Evolutionary conservation across 2,888 invertebrate genomes (phyloP).

Genomic region (Diploptera punctata): DNA sequence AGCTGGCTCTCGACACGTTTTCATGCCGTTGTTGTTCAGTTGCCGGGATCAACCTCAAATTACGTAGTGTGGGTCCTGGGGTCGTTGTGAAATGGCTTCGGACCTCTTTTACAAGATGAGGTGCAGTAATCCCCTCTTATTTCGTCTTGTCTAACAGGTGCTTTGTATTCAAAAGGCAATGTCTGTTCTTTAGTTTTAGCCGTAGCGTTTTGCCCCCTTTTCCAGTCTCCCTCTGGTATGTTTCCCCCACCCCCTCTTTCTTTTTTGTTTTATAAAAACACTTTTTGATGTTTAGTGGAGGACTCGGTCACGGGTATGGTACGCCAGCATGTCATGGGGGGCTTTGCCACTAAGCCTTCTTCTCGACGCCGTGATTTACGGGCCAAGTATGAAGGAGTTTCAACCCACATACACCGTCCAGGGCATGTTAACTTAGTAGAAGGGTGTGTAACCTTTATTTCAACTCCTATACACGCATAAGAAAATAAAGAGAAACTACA

Average conservation of each 20-base stretch:
- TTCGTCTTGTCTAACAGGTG: conserved; percentile 28
- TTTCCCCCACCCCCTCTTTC: too few relatives aligned
- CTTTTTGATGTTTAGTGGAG: conserved; percentile 38
- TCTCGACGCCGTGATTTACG: conserved; percentile 19
- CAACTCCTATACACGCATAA: too few relatives aligned
- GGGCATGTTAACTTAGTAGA: too few relatives aligned
- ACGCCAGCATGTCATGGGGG: conserved; percentile 18
- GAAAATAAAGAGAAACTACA: too few relatives aligned
- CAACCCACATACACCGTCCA: too few relatives aligned
- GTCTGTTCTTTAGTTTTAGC: conserved; percentile 16
- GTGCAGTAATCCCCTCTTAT: conserved; percentile 9
- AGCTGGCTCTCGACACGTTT: too few relatives aligned
- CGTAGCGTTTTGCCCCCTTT: neutral
- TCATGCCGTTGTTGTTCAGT: conserved; percentile 32
- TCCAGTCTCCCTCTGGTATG: too few relatives aligned
- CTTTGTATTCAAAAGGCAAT: conserved; percentile 34
- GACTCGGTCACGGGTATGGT: too few relatives aligned
- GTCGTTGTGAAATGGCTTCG: neutral
- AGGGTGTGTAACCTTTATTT: too few relatives aligned
- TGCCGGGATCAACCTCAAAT: conserved; percentile 37
- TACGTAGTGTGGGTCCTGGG: conserved; percentile 26
- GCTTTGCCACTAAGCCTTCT: conserved; percentile 17
- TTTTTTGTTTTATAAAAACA: conserved; percentile 32
- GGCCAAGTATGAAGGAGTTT: neutral
- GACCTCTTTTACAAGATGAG: conserved; percentile 18